Evolutionary conservation across 2,797 vertebrate species (phyloP).

Genomic region (Halcyon badia): DNA sequence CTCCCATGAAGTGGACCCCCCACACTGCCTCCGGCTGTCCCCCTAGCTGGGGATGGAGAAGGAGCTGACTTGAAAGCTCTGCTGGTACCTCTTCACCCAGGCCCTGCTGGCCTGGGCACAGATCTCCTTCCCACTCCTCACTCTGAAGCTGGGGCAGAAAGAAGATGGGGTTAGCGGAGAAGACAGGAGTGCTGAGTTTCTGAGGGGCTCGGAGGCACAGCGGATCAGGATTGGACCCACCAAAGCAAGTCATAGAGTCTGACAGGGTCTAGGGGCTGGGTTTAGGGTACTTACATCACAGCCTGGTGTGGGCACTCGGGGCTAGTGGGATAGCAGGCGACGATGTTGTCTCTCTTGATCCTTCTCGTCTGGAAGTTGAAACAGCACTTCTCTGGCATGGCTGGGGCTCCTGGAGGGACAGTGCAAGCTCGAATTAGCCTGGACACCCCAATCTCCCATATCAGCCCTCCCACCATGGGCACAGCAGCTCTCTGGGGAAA

Average conservation of each 20-base stretch:
- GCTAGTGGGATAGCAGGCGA: constrained; percentile 56
- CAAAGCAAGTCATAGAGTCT: accelerated
- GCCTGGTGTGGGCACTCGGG: constrained; percentile 39
- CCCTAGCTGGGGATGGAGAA: constrained; percentile 41
- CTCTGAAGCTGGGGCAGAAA: constrained; percentile 33
- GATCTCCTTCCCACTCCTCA: constrained; percentile 55
- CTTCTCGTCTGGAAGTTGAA: constrained; percentile 45
- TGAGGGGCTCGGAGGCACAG: accelerated
- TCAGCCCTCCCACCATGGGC: accelerated
- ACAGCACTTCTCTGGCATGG: constrained; percentile 41
- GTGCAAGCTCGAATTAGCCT: background rate
- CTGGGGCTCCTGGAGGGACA: constrained; percentile 30
- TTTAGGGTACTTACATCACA: constrained; percentile 59
- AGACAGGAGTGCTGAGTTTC: accelerated
- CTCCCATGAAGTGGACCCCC: accelerated
- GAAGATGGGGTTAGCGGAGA: accelerated
- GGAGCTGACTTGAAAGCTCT: constrained; percentile 52
- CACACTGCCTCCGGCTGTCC: accelerated
- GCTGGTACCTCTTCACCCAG: constrained; percentile 63
- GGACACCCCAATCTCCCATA: background rate
- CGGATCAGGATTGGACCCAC: background rate
- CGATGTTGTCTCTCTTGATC: constrained; percentile 58
- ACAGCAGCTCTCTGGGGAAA: accelerated
- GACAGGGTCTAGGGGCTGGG: background rate
- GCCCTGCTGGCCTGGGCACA: background rate